Percentiles rank a stretch among this genome's conserved stretches.
Evolutionary conservation across 2,797 vertebrate species (phyloP).

Genomic region (Anas capensis): DNA sequence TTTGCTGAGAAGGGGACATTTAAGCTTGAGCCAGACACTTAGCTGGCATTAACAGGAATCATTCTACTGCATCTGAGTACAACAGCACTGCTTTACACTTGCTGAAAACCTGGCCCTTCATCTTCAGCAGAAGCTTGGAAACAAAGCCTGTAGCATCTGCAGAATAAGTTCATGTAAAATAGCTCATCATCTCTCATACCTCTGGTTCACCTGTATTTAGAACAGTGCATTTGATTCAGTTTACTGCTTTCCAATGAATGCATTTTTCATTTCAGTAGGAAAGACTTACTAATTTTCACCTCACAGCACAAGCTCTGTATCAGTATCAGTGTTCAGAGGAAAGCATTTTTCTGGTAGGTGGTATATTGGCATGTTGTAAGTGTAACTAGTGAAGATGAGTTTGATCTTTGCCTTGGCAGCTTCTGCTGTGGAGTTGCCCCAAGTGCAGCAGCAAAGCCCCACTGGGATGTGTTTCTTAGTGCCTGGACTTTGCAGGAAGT

Average conservation of each 20-base stretch:
- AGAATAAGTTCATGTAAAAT: background rate
- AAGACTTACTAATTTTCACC: background rate
- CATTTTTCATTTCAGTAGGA: background rate
- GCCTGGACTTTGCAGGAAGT: background rate
- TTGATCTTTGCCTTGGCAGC: background rate
- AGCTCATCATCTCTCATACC: background rate
- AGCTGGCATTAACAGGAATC: background rate
- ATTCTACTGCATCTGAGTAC: background rate
- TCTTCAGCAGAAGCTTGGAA: background rate
- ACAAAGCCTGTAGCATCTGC: background rate
- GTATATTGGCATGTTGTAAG: background rate
- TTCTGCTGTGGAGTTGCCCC: background rate
- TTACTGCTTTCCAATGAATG: background rate
- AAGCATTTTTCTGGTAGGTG: background rate
- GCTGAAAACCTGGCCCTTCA: background rate
- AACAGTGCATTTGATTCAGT: background rate
- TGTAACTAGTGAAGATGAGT: background rate
- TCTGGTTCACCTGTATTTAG: background rate
- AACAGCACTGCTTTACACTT: background rate
- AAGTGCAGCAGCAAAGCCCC: background rate
- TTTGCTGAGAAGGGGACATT: background rate
- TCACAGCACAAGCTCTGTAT: background rate
- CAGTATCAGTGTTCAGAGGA: background rate
- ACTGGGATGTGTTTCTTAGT: background rate
- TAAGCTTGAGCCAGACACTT: background rate